Conservation (phyloP, 2,113 vertebrate species). For the Blennius ocellaris region DNA sequence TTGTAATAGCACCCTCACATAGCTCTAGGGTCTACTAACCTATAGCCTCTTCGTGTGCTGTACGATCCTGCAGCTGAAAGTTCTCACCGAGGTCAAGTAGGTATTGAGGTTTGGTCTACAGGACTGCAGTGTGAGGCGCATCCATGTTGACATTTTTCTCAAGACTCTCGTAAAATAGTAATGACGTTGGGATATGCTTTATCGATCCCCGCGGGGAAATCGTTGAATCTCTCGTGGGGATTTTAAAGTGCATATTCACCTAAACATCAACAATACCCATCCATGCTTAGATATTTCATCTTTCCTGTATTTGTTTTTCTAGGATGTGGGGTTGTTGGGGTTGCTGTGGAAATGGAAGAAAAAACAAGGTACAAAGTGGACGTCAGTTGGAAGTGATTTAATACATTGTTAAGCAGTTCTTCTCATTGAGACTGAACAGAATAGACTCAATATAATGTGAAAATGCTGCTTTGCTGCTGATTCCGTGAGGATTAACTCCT, state of each 20-base stretch:
- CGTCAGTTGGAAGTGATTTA: background rate
- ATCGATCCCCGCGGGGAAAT: slow-evolving; percentile 36
- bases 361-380: background rate
- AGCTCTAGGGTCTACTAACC: slow-evolving; percentile 71
- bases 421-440: background rate
- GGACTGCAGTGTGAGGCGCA: slow-evolving; percentile 16
- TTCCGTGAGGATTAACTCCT: background rate
- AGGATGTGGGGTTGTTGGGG: background rate
- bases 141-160: slow-evolving; percentile 34
- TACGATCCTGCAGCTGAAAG: slow-evolving; percentile 47
- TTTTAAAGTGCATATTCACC: slow-evolving; percentile 23
- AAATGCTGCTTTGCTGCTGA: background rate
- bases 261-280: background rate
- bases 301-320: background rate
- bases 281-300: background rate
- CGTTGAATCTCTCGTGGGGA: slow-evolving; percentile 30
- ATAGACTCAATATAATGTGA: background rate
- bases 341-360: background rate
- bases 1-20: slow-evolving; percentile 66
- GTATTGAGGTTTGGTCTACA: slow-evolving; percentile 20
- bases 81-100: slow-evolving; percentile 69
- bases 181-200: slow-evolving; percentile 35
- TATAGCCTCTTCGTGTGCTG: slow-evolving; percentile 46
- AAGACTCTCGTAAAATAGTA: slow-evolving; percentile 42
- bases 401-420: background rate